Conservation (phyloP, 2,113 vertebrate genomes). For the Lota lota region DNA sequence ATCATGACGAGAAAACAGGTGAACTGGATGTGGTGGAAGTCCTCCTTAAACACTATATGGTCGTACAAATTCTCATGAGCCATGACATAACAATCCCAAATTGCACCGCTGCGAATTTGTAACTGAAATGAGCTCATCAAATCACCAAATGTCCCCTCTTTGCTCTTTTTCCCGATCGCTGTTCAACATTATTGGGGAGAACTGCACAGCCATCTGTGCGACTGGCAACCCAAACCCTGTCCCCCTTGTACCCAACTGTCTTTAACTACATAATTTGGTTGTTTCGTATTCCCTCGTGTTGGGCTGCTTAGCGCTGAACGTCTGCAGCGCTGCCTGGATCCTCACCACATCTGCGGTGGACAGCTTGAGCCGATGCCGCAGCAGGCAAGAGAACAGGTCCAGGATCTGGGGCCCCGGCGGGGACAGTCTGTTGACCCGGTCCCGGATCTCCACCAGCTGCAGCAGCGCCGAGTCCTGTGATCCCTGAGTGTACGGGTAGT, state of each 20-base stretch:
- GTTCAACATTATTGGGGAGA: conserved; percentile 40
- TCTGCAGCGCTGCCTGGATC: conserved; percentile 78
- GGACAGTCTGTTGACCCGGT: conserved; percentile 78
- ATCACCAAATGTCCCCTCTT: conserved; percentile 41
- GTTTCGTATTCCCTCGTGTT: conserved; percentile 79
- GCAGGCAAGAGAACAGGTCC: conserved; percentile 79
- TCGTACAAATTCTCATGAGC: conserved; percentile 64
- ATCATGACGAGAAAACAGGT: conserved; percentile 27
- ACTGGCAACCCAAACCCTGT: conserved; percentile 22
- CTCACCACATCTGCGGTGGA: conserved; percentile 76
- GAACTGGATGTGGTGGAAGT: conserved; percentile 54
- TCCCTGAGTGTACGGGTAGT: conserved; percentile 81
- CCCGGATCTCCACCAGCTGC: conserved; percentile 80
- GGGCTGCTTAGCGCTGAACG: conserved; percentile 78
- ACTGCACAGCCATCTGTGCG: conserved; percentile 51
- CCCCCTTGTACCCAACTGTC: too few relatives aligned
- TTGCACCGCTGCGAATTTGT: conserved; percentile 38
- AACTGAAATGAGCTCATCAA: conserved; percentile 45
- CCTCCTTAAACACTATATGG: conserved; percentile 49
- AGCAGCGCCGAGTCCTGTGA: conserved; percentile 79
- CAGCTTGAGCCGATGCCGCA: conserved; percentile 79
- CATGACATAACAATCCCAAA: conserved; percentile 51
- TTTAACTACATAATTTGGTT: conserved; percentile 83
- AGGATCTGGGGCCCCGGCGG: conserved; percentile 75
- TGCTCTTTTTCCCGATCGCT: conserved; percentile 37